Conservation (phyloP, 1,140 invertebrate species). For the Mamestra configurata region DNA sequence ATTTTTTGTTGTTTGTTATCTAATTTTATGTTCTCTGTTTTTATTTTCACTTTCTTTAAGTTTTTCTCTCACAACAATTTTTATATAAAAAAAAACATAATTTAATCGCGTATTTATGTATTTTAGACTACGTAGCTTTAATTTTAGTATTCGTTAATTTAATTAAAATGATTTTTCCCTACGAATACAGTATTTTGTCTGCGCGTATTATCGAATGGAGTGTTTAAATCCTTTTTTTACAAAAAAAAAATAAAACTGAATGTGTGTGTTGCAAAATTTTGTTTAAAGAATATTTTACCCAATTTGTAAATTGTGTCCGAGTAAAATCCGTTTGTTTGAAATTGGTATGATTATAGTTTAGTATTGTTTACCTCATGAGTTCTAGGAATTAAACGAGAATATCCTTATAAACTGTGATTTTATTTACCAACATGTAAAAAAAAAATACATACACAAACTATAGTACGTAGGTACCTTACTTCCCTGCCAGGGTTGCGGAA, state of each 20-base stretch:
- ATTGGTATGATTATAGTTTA: constrained; percentile 84
- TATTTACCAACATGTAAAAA: constrained; percentile 53
- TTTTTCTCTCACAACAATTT: constrained; percentile 65
- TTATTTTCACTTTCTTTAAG: constrained; percentile 68
- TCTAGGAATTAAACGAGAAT: constrained; percentile 86
- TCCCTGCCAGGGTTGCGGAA: no score
- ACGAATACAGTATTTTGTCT: constrained; percentile 72
- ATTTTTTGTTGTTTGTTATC: constrained; percentile 85
- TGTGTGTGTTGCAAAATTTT: constrained; percentile 61
- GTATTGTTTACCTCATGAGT: constrained; percentile 87
- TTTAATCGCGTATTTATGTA: constrained; percentile 85
- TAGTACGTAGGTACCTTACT: no score
- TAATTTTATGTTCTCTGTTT: constrained; percentile 84
- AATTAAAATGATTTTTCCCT: constrained; percentile 54
- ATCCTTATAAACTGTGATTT: constrained; percentile 68
- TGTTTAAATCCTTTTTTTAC: constrained; percentile 63
- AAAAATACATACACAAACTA: no score
- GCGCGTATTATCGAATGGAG: constrained; percentile 68
- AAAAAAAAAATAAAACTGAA: neutral
- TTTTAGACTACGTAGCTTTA: constrained; percentile 81
- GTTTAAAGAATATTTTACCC: constrained; percentile 54
- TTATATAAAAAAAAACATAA: constrained; percentile 63
- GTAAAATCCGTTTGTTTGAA: constrained; percentile 65
- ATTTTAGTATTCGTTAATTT: constrained; percentile 79
- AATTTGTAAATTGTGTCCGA: constrained; percentile 60